Percentiles rank a stretch among this genome's conserved stretches.
phyloP scores from a whole-genome alignment of 1,140 invertebrate genomes.

The Leptopilina clavipes region DNA sequence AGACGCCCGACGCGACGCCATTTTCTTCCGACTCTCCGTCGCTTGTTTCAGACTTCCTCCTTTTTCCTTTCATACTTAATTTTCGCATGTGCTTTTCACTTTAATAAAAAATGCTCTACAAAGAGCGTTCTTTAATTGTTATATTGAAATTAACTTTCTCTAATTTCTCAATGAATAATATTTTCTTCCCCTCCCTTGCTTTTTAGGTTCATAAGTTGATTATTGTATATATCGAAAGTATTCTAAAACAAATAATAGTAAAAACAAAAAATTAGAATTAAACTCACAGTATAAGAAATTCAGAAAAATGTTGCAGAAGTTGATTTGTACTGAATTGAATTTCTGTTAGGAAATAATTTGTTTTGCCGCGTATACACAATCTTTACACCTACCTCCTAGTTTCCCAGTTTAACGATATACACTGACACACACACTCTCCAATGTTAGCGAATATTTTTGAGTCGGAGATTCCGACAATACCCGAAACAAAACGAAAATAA shows the following conservation, averaged over 20 bases:
- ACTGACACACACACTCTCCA: not conserved
- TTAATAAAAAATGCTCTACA: not conserved
- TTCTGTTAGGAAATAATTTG: not conserved
- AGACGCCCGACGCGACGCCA: conserved; percentile 59
- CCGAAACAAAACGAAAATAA: not conserved
- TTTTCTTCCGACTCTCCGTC: conserved; percentile 66
- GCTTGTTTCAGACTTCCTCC: conserved; percentile 66
- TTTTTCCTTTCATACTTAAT: conserved; percentile 62
- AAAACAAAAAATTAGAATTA: too few relatives aligned
- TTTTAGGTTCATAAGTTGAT: too few relatives aligned
- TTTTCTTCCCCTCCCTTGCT: not conserved
- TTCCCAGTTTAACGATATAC: not conserved
- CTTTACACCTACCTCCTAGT: conserved; percentile 13
- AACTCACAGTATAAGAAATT: not conserved
- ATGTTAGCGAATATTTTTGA: not conserved
- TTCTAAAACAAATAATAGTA: too few relatives aligned
- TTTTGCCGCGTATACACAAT: conserved; percentile 23
- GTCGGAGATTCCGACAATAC: not conserved
- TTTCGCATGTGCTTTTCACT: conserved; percentile 50
- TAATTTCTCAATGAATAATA: not conserved
- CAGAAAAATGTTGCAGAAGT: not conserved
- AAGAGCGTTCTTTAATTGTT: not conserved
- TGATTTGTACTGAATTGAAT: not conserved
- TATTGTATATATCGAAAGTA: too few relatives aligned
- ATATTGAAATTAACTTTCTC: conserved; percentile 16